Percentiles rank a stretch among this genome's conserved stretches.
phyloP scores from a whole-genome alignment of 2,888 invertebrate genomes.

The Scotopteryx bipunctaria region DNA sequence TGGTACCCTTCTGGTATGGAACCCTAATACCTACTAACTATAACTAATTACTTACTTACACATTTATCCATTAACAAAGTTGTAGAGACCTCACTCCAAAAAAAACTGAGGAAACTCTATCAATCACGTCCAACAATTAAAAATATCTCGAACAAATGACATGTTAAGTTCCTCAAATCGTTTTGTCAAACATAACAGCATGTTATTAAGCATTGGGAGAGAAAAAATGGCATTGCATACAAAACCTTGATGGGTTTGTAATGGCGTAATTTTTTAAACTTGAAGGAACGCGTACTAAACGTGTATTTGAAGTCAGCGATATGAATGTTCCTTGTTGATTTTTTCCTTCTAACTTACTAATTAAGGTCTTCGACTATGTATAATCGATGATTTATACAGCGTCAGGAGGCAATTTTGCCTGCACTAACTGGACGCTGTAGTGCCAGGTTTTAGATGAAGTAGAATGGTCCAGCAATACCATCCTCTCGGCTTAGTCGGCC shows the following conservation, averaged over 20 bases:
- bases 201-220: constrained; percentile 51
- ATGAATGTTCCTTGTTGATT: too few species aligned
- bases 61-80: background rate
- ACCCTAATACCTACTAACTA: too few species aligned
- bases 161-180: constrained; percentile 58
- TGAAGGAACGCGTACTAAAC: constrained; percentile 5
- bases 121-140: constrained; percentile 36
- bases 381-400: too few species aligned
- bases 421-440: too few species aligned
- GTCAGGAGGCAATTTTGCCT: too few species aligned
- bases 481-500: too few species aligned
- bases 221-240: constrained; percentile 49
- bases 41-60: background rate
- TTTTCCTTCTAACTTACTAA: too few species aligned
- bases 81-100: constrained; percentile 5
- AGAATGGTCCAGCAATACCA: too few species aligned
- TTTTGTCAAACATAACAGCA: constrained; percentile 59
- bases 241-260: constrained; percentile 57
- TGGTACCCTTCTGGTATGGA: too few species aligned
- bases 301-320: background rate
- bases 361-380: background rate
- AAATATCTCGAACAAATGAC: constrained; percentile 47
- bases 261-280: constrained; percentile 59
- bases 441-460: too few species aligned
- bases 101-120: constrained; percentile 29